Evolutionary conservation across 2,888 invertebrate genomes (phyloP).

Genomic region (Lamellibrachia columna): DNA sequence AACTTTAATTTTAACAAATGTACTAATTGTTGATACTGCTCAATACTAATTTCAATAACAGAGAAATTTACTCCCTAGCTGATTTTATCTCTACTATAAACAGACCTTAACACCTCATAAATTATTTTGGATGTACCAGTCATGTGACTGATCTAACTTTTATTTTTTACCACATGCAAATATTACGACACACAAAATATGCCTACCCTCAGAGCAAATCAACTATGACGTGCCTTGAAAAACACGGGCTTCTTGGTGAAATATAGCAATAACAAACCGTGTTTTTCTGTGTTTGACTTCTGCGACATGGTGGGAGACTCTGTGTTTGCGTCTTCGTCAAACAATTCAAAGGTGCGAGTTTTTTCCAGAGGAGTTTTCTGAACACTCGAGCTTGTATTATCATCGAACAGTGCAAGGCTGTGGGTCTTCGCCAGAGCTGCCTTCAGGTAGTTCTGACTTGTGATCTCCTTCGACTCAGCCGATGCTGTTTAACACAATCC

Average conservation of each 20-base stretch:
- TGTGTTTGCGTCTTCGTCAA: conserved; percentile 42
- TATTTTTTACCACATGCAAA: background rate
- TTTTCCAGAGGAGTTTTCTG: conserved; percentile 28
- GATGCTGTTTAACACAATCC: background rate
- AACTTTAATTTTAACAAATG: too few relatives aligned
- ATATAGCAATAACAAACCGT: conserved; percentile 20
- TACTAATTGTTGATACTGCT: too few relatives aligned
- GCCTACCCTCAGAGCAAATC: too few relatives aligned
- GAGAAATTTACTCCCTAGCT: too few relatives aligned
- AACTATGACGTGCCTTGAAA: background rate
- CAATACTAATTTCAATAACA: too few relatives aligned
- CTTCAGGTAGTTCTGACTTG: conserved; percentile 25
- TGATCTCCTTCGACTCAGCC: background rate
- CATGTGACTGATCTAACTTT: background rate
- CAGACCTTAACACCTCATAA: background rate
- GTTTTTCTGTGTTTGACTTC: conserved; percentile 26
- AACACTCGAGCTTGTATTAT: background rate
- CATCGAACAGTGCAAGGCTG: background rate
- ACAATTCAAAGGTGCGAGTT: conserved; percentile 38
- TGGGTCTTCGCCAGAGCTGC: conserved; percentile 16
- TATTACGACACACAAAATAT: too few relatives aligned
- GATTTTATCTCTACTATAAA: too few relatives aligned
- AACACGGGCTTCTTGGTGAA: background rate
- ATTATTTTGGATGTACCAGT: background rate
- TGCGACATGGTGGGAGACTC: conserved; percentile 38